Conservation (phyloP, 2,113 vertebrate genomes). For the Stegostoma tigrinum region DNA sequence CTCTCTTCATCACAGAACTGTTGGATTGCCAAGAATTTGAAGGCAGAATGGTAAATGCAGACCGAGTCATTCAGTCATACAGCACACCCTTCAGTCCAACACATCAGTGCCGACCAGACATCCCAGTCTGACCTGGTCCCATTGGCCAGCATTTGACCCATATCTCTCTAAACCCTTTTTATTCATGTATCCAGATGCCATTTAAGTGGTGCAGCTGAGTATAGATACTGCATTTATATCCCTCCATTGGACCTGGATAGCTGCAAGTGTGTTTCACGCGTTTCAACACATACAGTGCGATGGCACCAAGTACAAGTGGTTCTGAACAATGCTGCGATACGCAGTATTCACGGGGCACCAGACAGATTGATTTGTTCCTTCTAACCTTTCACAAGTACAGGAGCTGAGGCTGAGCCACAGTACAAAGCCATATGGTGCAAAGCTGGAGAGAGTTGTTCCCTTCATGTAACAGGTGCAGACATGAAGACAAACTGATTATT, state of each 20-base stretch:
- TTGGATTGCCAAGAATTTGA: neutral
- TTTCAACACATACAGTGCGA: neutral
- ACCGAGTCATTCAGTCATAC: no score
- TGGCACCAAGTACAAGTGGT: neutral
- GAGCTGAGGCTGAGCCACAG: neutral
- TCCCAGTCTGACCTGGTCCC: no score
- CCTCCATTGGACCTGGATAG: neutral
- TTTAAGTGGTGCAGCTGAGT: no score
- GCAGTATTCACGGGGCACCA: neutral
- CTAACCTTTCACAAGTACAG: neutral
- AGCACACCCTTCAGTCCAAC: no score
- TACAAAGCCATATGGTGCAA: neutral
- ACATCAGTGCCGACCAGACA: no score
- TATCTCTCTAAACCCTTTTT: no score
- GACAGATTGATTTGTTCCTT: neutral
- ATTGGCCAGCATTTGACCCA: no score
- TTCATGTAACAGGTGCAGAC: neutral
- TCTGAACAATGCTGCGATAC: neutral
- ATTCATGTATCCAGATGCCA: no score
- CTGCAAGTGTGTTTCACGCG: neutral
- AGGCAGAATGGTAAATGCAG: neutral
- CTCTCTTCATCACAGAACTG: neutral
- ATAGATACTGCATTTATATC: neutral
- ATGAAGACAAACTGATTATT: neutral
- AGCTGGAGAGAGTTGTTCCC: neutral